These are phyloP conservation scores for Bothrops jararaca DNA, from an alignment of 2,113 vertebrate genomes.

Conservation along the genomic window DNA sequence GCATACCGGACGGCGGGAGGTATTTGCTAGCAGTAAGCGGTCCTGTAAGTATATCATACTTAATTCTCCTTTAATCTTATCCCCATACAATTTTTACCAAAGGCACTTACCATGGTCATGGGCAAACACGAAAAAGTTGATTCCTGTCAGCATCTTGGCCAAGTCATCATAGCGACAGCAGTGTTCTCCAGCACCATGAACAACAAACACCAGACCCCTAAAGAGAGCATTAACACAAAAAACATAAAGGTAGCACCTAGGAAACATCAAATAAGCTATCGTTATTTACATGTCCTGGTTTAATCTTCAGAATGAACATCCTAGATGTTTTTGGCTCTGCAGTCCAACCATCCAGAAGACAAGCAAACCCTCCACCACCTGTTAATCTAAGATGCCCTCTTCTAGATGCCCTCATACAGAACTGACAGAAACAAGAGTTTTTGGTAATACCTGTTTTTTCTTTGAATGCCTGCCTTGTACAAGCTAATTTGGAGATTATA, in stretches of 20 bases:
- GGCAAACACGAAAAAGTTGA: conserved; percentile 84
- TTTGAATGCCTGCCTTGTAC: neutral
- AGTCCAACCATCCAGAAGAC: neutral
- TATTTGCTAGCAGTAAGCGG: too few species aligned
- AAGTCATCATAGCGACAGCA: conserved; percentile 87
- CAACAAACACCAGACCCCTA: conserved; percentile 89
- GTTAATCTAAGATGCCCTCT: neutral
- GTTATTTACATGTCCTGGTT: neutral
- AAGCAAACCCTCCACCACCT: neutral
- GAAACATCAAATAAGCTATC: conserved; percentile 21
- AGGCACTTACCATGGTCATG: conserved; percentile 91
- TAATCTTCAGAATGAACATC: neutral
- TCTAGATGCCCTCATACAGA: neutral
- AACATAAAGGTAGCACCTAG: conserved; percentile 32
- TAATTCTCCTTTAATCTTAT: conserved; percentile 14
- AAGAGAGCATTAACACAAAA: conserved; percentile 43
- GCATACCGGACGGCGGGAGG: too few species aligned
- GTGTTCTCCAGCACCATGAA: conserved; percentile 91
- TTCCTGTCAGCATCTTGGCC: conserved; percentile 79
- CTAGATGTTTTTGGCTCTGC: neutral
- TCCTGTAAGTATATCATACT: too few species aligned
- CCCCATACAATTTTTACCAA: conserved; percentile 8
- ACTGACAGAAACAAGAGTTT: neutral
- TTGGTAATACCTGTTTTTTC: neutral
- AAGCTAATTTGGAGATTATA: neutral